phyloP scores from a whole-genome alignment of 2,888 invertebrate genomes.

The Yponomeuta sedellus region DNA sequence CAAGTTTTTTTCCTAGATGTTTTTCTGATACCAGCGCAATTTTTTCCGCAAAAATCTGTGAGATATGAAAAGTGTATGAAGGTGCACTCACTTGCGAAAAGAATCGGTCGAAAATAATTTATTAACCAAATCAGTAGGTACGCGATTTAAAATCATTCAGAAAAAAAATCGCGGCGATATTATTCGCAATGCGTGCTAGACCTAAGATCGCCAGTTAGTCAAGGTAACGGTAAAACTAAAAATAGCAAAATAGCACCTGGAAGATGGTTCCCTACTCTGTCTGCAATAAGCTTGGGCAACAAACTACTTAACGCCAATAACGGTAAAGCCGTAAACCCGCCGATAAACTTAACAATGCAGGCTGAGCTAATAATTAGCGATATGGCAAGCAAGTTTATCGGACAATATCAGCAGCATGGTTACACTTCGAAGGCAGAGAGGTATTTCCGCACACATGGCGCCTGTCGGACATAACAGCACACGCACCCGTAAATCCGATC shows the following conservation, averaged over 20 bases:
- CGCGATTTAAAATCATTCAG: no score
- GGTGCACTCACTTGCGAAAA: no score
- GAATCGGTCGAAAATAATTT: no score
- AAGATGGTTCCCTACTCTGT: background rate
- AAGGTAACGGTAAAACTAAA: background rate
- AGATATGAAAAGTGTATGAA: no score
- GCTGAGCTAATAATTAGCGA: slow-evolving; percentile 16
- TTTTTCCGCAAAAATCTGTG: no score
- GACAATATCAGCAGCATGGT: slow-evolving; percentile 13
- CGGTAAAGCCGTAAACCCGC: background rate
- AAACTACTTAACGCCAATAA: background rate
- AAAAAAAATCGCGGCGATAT: no score
- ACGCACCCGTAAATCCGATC: slow-evolving; percentile 34
- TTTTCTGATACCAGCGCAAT: background rate
- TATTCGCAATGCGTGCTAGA: no score
- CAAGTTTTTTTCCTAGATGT: no score
- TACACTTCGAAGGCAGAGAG: slow-evolving; percentile 13
- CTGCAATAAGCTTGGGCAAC: background rate
- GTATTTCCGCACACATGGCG: slow-evolving; percentile 18
- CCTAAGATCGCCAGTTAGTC: background rate
- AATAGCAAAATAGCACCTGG: background rate
- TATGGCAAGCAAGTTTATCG: slow-evolving; percentile 13
- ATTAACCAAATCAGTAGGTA: no score
- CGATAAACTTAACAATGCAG: slow-evolving; percentile 12
- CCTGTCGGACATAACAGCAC: slow-evolving; percentile 24